Conservation (phyloP, 2,888 invertebrate genomes). For the Cataglyphis cursor region DNA sequence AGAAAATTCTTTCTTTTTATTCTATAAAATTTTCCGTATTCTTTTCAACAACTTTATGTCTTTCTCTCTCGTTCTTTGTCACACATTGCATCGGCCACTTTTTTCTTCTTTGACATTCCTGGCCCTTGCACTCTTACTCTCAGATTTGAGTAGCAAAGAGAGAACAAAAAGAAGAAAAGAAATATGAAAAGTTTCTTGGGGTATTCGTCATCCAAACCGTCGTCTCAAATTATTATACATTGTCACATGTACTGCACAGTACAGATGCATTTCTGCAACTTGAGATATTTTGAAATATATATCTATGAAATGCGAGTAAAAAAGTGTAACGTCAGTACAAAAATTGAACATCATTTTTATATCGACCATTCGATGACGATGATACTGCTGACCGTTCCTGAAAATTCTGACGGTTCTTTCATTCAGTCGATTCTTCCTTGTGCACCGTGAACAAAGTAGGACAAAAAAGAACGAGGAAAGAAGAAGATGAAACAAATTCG, state of each 20-base stretch:
- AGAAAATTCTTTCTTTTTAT: not conserved
- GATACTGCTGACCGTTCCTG: not conserved
- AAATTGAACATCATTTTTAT: not conserved
- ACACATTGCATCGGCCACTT: constrained; percentile 2
- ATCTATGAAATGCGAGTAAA: not conserved
- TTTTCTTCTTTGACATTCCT: constrained; percentile 18
- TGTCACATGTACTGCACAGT: constrained; percentile 2
- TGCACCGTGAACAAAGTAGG: not conserved
- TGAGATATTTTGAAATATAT: constrained; percentile 7
- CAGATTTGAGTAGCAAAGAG: not conserved
- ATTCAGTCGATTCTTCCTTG: not conserved
- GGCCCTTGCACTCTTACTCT: constrained; percentile 43
- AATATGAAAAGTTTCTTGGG: constrained; percentile 44
- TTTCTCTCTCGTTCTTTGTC: constrained; percentile 9
- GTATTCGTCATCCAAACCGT: constrained; percentile 48
- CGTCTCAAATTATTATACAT: constrained; percentile 15
- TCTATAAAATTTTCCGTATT: not conserved
- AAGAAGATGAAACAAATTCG: not conserved
- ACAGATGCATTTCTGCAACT: constrained; percentile 1
- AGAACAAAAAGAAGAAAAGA: constrained; percentile 22
- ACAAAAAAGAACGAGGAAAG: not conserved
- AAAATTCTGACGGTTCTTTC: constrained; percentile 14
- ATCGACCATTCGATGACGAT: not conserved
- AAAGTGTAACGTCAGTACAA: not conserved
- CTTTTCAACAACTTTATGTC: not conserved